A percentile compares a stretch with the other conserved stretches of the same genome.
Evolutionary conservation across 2,888 invertebrate species (phyloP).

Genomic region (Amblyteles armatorius): DNA sequence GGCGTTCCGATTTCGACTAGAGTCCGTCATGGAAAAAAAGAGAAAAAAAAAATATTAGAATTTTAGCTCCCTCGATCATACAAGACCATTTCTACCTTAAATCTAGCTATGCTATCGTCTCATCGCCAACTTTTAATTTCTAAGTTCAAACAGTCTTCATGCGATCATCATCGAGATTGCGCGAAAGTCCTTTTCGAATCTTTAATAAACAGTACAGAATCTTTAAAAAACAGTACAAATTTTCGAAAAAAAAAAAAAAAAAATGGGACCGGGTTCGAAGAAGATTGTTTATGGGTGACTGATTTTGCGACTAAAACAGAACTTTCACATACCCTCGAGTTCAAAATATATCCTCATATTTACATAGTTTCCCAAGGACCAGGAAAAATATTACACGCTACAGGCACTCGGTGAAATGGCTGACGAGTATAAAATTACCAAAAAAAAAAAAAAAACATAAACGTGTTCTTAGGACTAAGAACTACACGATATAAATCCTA

Average conservation of each 20-base stretch:
- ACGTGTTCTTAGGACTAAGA: constrained; percentile 30
- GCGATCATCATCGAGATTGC: constrained; percentile 26
- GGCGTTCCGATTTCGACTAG: not conserved
- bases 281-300: not conserved
- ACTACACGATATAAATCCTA: constrained; percentile 30
- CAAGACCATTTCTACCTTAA: constrained; percentile 7
- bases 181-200: not conserved
- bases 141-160: constrained; percentile 44
- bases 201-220: not conserved
- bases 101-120: constrained; percentile 21
- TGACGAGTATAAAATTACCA: constrained; percentile 53
- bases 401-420: constrained; percentile 47
- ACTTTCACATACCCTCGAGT: not conserved
- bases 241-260: not conserved
- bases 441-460: constrained; percentile 34
- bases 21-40: constrained; percentile 23
- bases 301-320: not conserved
- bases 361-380: constrained; percentile 42
- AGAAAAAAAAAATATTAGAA: constrained; percentile 9
- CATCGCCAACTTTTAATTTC: not conserved
- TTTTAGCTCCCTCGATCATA: not conserved
- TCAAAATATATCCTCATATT: constrained; percentile 47
- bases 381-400: constrained; percentile 39
- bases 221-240: not conserved
- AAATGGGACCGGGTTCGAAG: not conserved